Evolutionary conservation across 2,113 vertebrate genomes (phyloP).

Genomic region (Lipophrys pholis): DNA sequence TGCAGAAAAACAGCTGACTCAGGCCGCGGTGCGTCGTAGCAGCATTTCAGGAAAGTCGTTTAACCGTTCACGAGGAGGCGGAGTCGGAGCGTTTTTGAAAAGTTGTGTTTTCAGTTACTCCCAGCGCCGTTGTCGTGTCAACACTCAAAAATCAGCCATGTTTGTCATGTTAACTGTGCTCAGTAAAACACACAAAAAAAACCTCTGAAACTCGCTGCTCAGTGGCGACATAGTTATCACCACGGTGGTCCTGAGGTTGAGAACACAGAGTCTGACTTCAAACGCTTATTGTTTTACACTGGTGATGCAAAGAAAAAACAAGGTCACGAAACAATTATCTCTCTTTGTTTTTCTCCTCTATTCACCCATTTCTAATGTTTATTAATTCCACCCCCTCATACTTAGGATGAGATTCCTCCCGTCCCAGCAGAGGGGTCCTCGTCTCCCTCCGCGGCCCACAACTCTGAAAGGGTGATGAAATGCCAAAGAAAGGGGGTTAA

Average conservation of each 20-base stretch:
- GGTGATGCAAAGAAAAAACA: slow-evolving; percentile 63
- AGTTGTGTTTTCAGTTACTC: too few species aligned
- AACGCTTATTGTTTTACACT: slow-evolving; percentile 19
- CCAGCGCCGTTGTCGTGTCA: too few species aligned
- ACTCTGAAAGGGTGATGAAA: slow-evolving; percentile 69
- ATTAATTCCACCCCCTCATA: slow-evolving; percentile 72
- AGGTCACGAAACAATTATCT: slow-evolving; percentile 68
- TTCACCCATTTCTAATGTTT: slow-evolving; percentile 51
- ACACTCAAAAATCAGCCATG: too few species aligned
- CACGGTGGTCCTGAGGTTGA: slow-evolving; percentile 1
- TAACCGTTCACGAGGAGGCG: too few species aligned
- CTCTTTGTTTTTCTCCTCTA: slow-evolving; percentile 54
- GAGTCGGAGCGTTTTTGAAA: too few species aligned
- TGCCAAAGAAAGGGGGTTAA: slow-evolving; percentile 57
- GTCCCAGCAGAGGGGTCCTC: slow-evolving; percentile 53
- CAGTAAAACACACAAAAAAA: too few species aligned
- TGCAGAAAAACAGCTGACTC: too few species aligned
- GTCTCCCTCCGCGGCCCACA: slow-evolving; percentile 4
- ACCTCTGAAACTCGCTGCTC: too few species aligned
- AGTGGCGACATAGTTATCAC: slow-evolving; percentile 1
- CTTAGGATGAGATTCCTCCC: slow-evolving; percentile 58
- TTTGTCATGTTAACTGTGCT: too few species aligned
- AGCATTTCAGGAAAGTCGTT: too few species aligned
- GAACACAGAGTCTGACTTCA: slow-evolving; percentile 5
- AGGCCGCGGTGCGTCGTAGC: too few species aligned